Conservation (phyloP, 2,888 invertebrate genomes). For the Mesorhabditis sp. region DNA sequence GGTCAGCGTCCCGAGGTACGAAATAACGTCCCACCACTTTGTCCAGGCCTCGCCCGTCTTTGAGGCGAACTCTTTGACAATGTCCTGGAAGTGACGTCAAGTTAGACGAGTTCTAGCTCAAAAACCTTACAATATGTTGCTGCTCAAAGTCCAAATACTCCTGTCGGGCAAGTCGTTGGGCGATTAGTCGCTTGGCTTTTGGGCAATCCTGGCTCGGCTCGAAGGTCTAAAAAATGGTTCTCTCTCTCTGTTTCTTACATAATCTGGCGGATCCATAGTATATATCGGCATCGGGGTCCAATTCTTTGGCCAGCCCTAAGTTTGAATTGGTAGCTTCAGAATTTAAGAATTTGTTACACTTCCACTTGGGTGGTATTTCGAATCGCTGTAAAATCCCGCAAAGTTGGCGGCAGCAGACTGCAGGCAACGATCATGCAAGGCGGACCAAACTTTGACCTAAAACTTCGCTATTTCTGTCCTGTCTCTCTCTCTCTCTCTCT, state of each 20-base stretch:
- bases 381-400: neutral
- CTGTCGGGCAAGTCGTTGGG: neutral
- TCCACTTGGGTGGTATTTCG: neutral
- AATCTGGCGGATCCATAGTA: neutral
- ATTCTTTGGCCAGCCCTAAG: slow-evolving; percentile 4
- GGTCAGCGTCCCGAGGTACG: neutral
- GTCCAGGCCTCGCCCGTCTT: neutral
- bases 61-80: neutral
- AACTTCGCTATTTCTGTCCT: neutral
- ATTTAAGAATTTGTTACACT: no score
- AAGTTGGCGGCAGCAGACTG: neutral
- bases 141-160: slow-evolving; percentile 1
- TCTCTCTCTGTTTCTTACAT: neutral
- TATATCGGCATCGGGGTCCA: neutral
- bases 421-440: neutral
- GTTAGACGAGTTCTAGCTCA: neutral
- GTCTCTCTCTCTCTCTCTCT: no score
- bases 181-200: neutral
- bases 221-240: neutral
- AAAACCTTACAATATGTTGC: neutral
- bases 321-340: neutral
- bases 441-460: neutral
- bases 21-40: slow-evolving; percentile 1
- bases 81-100: neutral
- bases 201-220: neutral